phyloP scores from a whole-genome alignment of 2,797 vertebrate genomes.

The Poeciliopsis infans region DNA sequence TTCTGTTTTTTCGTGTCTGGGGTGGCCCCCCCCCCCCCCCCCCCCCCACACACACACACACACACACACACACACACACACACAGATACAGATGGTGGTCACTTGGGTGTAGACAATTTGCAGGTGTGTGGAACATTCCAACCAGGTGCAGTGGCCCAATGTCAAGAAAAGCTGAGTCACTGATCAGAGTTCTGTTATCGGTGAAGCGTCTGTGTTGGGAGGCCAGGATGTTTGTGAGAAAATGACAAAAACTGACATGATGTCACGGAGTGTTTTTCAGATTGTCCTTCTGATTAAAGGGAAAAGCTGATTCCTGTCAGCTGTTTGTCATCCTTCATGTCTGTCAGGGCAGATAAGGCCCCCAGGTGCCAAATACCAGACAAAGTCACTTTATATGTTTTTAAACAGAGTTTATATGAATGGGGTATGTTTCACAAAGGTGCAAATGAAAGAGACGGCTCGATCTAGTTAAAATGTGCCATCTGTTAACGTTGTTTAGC shows the following conservation, averaged over 20 bases:
- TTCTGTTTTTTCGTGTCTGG: too few relatives aligned
- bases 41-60: too few relatives aligned
- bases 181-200: conserved; percentile 2
- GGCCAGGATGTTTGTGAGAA: conserved; percentile 15
- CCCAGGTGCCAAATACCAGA: conserved; percentile 13
- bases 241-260: conserved; percentile 17
- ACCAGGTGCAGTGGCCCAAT: conserved; percentile 36
- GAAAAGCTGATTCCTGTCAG: conserved; percentile 41
- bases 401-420: conserved; percentile 11
- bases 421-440: not conserved
- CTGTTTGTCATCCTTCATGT: conserved; percentile 4
- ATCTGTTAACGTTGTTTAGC: conserved; percentile 8
- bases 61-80: too few relatives aligned
- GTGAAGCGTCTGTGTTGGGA: conserved; percentile 11
- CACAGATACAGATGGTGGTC: conserved; percentile 36
- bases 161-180: conserved; percentile 40
- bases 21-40: rapidly evolving
- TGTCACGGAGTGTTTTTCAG: conserved; percentile 14
- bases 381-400: not conserved
- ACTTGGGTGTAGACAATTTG: conserved; percentile 42
- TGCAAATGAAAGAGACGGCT: conserved; percentile 13
- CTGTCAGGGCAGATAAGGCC: conserved; percentile 5
- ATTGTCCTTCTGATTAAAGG: conserved; percentile 31
- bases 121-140: conserved; percentile 67
- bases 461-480: conserved; percentile 9